Conservation (phyloP, 2,113 vertebrate genomes). For the Aleadryas rufinucha region DNA sequence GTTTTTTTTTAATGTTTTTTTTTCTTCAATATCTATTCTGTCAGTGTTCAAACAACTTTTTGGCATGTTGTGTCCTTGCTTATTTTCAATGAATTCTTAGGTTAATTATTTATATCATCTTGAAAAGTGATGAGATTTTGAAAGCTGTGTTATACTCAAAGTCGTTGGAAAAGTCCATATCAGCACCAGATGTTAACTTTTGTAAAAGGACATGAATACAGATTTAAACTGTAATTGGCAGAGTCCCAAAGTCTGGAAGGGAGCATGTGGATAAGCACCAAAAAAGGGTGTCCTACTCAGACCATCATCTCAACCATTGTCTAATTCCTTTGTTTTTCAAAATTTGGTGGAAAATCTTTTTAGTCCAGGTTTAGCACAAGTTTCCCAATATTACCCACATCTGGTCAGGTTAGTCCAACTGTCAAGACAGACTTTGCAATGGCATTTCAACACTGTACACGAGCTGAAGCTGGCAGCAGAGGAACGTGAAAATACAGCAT, state of each 20-base stretch:
- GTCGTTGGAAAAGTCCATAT: slow-evolving; percentile 16
- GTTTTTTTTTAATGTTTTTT: not conserved
- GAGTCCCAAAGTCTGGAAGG: not conserved
- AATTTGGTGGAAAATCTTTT: not conserved
- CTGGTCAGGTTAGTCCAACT: not conserved
- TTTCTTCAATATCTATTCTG: not conserved
- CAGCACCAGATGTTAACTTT: slow-evolving; percentile 31
- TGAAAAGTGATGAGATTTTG: slow-evolving; percentile 18
- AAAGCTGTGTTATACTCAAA: slow-evolving; percentile 16
- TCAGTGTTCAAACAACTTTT: not conserved
- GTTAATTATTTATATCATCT: slow-evolving; percentile 47
- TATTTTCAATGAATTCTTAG: not conserved
- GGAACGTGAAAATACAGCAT: not conserved
- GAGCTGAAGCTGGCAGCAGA: not conserved
- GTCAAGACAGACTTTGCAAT: not conserved
- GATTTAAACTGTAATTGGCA: not conserved
- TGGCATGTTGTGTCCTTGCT: not conserved
- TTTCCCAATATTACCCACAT: not conserved
- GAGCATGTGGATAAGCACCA: not conserved
- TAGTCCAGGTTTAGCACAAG: not conserved
- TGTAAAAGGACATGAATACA: not conserved
- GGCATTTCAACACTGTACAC: not conserved
- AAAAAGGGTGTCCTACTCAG: not conserved
- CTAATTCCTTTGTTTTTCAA: not conserved
- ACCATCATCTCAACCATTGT: not conserved